phyloP scores from a whole-genome alignment of 2,797 vertebrate species.

The Numenius phaeopus region DNA sequence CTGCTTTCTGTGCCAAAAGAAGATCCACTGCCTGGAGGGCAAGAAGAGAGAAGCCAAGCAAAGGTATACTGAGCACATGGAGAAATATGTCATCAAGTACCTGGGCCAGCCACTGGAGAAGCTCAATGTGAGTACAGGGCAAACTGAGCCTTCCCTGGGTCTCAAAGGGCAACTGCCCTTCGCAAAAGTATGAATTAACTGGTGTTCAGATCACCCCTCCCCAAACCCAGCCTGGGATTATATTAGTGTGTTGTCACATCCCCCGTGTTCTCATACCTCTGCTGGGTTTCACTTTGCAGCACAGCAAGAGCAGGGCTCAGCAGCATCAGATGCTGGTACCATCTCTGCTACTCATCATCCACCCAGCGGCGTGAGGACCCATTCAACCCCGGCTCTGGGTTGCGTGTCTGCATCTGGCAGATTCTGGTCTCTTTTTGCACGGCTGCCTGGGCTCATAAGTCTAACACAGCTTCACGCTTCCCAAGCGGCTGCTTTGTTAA shows the following conservation, averaged over 20 bases:
- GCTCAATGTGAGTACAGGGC: slow-evolving; percentile 38
- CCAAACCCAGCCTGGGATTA: neutral
- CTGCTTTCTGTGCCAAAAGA: slow-evolving; percentile 43
- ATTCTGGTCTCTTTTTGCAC: neutral
- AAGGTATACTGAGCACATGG: slow-evolving; percentile 20
- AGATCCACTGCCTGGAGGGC: slow-evolving; percentile 42
- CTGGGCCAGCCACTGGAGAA: slow-evolving; percentile 66
- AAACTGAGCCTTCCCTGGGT: neutral
- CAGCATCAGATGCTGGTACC: neutral
- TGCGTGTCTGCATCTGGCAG: neutral
- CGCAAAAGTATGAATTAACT: neutral
- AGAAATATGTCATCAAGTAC: slow-evolving; percentile 1
- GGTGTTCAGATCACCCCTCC: neutral
- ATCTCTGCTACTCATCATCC: neutral
- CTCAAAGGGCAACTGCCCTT: neutral
- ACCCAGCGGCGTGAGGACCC: accelerated
- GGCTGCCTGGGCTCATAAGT: slow-evolving; percentile 15
- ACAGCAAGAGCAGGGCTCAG: neutral
- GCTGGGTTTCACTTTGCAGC: neutral
- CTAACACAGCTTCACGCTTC: neutral
- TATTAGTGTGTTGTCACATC: neutral
- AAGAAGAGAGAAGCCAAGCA: slow-evolving; percentile 53
- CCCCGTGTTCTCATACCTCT: neutral
- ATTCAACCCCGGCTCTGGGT: accelerated
- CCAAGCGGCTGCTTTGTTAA: neutral